A percentile compares a stretch with the other conserved stretches of the same genome.
phyloP scores from a whole-genome alignment of 2,113 vertebrate genomes.

The Sorex fumeus region DNA sequence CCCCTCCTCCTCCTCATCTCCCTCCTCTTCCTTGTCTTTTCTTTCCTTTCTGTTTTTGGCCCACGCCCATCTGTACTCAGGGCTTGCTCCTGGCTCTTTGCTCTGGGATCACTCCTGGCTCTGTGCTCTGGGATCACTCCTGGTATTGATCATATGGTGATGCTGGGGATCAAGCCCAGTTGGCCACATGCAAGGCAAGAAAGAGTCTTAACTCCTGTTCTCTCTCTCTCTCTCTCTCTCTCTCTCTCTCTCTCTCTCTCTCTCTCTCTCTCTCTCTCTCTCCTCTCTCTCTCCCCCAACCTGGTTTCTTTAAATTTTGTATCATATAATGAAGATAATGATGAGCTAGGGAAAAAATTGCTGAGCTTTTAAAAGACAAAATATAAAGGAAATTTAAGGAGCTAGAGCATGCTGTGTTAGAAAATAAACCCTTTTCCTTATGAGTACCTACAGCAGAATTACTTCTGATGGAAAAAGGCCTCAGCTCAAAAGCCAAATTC shows the following conservation, averaged over 20 bases:
- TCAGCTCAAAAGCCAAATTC: slow-evolving; percentile 42
- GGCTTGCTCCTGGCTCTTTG: too few relatives aligned
- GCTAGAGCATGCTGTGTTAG: background rate
- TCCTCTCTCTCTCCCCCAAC: too few relatives aligned
- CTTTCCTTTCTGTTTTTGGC: too few relatives aligned
- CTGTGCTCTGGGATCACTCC: background rate
- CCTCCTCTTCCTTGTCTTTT: too few relatives aligned
- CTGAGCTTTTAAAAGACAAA: background rate
- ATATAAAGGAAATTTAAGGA: slow-evolving; percentile 24
- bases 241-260: too few relatives aligned
- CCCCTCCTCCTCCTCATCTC: too few relatives aligned
- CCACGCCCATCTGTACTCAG: too few relatives aligned
- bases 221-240: too few relatives aligned
- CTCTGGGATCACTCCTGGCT: background rate
- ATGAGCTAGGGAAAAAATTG: background rate
- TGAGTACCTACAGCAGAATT: slow-evolving; percentile 22
- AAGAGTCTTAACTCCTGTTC: too few relatives aligned
- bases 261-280: too few relatives aligned
- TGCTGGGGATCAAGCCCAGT: background rate
- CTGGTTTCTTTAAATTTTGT: background rate
- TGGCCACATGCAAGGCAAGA: background rate
- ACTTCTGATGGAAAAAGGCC: background rate
- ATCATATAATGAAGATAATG: background rate
- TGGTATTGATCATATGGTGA: background rate
- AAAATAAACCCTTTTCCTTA: background rate